Conservation (phyloP, 2,888 invertebrate genomes). For the Cinara cedri region DNA sequence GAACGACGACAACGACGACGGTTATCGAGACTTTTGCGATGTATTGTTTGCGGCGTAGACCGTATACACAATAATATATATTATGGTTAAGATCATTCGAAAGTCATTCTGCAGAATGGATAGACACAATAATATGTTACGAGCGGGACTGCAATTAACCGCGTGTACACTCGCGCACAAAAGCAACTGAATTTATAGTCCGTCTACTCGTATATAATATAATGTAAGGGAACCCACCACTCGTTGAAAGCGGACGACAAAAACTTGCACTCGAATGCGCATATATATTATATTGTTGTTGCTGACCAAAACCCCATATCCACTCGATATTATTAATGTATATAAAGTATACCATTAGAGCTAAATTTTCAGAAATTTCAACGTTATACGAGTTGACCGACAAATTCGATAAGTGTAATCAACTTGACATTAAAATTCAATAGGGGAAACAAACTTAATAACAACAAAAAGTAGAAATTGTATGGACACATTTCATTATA, state of each 20-base stretch:
- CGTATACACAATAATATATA: too few species aligned
- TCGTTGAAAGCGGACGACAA: background rate
- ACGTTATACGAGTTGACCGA: too few species aligned
- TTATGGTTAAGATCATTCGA: background rate
- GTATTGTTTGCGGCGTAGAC: too few species aligned
- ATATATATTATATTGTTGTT: background rate
- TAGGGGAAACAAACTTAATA: too few species aligned
- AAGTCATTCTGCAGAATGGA: background rate
- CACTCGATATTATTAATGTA: background rate
- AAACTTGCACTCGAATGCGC: background rate
- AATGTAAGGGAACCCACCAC: background rate
- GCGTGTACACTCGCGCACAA: background rate
- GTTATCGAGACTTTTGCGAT: background rate
- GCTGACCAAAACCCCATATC: background rate
- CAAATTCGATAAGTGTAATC: too few species aligned
- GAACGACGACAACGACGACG: background rate
- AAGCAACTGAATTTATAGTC: background rate
- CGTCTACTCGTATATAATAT: too few species aligned
- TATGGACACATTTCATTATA: too few species aligned
- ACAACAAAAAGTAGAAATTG: too few species aligned
- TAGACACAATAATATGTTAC: background rate
- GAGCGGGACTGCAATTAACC: background rate
- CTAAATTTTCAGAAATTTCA: too few species aligned
- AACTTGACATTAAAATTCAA: too few species aligned
- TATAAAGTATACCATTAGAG: background rate